Evolutionary conservation across 2,888 invertebrate species (phyloP), one percentile per base, ranked within the genome.

Genomic region (Hoplodrina blanda): DNA sequence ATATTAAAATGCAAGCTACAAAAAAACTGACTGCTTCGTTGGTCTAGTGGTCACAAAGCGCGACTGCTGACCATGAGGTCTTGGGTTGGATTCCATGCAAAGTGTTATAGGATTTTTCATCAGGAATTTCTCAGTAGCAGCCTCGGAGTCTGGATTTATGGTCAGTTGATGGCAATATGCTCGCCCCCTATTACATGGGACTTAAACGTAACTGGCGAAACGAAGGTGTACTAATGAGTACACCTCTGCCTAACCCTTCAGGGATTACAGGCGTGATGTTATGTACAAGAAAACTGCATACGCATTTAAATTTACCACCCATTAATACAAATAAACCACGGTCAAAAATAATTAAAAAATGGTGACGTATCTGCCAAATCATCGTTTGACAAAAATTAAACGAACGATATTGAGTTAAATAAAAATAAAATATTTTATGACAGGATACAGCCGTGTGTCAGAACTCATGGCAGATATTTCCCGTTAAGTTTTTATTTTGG

Each of bases 361-460:
- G 7, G 5, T 3, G 60, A 41, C 71, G 52, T 53, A 56, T 66
- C 62, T 66, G 60, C 37, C 20, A 76, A 66, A 64, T 61, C 41
- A 20, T 1, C 25, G 46, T 66, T 66, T 76, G 66, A 63, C 76
- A 76, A 62, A 76, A 76, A 66, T 66, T 66, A 63, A 67, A 66
- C 60, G 60, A 59, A 66, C 44, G 30, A 25, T 62, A 70, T 70
- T 15, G 62, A 11, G 59, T 56, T 63, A 62, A 30, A 68, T 20
- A 69, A 62, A 62, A 62, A 46, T 46, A 70, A 52, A 76, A 70
- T 33, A 62, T 60, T 60, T 65, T 70, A 41, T 66, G 70, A 66
- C 60, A n/a, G 66, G 62, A 61, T 19, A 33, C 46, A 20, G 20
- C 52, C 55, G 30, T 62, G 25, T 67, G 74, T 68, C 52, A 61